Evolutionary conservation across 2,888 invertebrate genomes (phyloP), one percentile per base, ranked within the genome.

Genomic region (Choreutis nemorana): DNA sequence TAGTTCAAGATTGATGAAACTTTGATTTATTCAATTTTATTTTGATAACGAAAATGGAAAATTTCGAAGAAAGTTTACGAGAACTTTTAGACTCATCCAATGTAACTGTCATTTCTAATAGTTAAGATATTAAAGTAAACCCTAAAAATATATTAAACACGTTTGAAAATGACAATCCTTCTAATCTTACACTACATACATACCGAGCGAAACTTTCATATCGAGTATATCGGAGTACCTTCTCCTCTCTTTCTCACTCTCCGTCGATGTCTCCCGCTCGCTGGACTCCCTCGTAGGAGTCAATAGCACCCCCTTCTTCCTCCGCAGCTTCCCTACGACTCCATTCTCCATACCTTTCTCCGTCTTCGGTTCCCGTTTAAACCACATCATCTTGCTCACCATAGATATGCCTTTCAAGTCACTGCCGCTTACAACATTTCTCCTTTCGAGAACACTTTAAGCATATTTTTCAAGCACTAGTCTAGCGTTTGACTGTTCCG

Each of bases 211-310:
- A 14, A 66, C 75, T 37, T 63, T 70, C 51, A 71, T 66, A 37
- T 77, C 78, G 29, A 77, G 54, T 36, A 78, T 75, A 41, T 78
- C 78, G 1, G 78, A 78, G 37, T 75, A 68, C 42, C 78, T 47
- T 38, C 77, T 52, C 43, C 56, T 68, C 39, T 78, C 77, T 35
- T 75, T 75, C 32, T 78, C 78, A 35, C 75, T 77, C 40, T 78
- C 78, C 1, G 70, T 66, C 0, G 77, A 75, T 0, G 77, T 73
- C 45, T 75, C 75, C 30, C 77, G 61, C 52, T 77, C 78, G 34
- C 72, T 70, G 35, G 75, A 75, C 45, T 77, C 73, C 25, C 78
- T 55, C 12, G 73, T 72, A 20, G 78, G 55, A 40, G 72, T 73
- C 30, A 72, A 46, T 1, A 68, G 45, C 3, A 56, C 48, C 3